phyloP scores from a whole-genome alignment of 2,888 invertebrate genomes.

The Clunio marinus region DNA sequence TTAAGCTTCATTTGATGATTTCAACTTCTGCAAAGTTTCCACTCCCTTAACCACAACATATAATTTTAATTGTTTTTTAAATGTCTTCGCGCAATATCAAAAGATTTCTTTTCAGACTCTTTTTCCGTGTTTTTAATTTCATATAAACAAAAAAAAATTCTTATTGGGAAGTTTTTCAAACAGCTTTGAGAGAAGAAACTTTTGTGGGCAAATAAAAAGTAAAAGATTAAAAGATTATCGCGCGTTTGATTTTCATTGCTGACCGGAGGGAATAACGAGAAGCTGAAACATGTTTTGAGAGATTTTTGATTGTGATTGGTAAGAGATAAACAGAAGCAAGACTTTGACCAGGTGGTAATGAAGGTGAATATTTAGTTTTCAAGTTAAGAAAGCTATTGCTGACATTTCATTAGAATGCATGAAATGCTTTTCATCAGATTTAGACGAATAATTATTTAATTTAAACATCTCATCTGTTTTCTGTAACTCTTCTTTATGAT shows the following conservation, averaged over 20 bases:
- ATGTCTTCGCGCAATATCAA: slow-evolving; percentile 35
- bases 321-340: slow-evolving; percentile 18
- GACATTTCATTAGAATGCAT: too few species aligned
- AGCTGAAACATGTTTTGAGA: slow-evolving; percentile 34
- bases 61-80: slow-evolving; percentile 39
- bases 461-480: too few species aligned
- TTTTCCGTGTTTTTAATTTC: slow-evolving; percentile 16
- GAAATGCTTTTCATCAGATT: too few species aligned
- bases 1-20: too few species aligned
- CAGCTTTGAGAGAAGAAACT: slow-evolving; percentile 18
- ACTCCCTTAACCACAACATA: slow-evolving; percentile 12
- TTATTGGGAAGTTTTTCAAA: slow-evolving; percentile 28
- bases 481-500: too few species aligned
- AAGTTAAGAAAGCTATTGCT: too few species aligned
- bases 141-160: slow-evolving; percentile 26
- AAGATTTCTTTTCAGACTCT: slow-evolving; percentile 22
- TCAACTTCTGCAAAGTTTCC: background rate
- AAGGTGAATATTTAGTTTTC: too few species aligned
- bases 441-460: too few species aligned
- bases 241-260: slow-evolving; percentile 30
- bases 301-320: slow-evolving; percentile 30
- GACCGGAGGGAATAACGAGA: background rate
- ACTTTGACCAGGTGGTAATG: slow-evolving; percentile 31
- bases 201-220: slow-evolving; percentile 31
- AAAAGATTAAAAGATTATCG: slow-evolving; percentile 33